phyloP scores from a whole-genome alignment of 2,797 vertebrate species.

The Tragelaphus eurycerus region DNA sequence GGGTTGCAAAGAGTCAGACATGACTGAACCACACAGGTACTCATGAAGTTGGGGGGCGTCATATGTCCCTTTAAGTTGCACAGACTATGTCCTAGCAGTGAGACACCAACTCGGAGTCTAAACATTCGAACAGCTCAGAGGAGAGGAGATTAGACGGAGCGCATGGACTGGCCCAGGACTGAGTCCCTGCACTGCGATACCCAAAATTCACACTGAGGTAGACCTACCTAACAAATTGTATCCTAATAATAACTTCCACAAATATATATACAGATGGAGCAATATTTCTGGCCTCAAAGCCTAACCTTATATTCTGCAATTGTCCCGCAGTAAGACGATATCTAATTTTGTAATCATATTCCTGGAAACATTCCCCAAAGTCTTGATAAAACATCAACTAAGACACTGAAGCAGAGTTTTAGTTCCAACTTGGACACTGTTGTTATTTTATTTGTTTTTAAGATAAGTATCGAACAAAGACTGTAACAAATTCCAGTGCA shows the following conservation, averaged over 20 bases:
- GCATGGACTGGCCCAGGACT: not conserved
- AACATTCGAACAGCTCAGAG: not conserved
- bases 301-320: not conserved
- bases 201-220: not conserved
- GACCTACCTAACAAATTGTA: not conserved
- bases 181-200: not conserved
- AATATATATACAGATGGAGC: not conserved
- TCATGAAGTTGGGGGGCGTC: not conserved
- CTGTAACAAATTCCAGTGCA: not conserved
- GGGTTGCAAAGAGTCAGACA: not conserved
- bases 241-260: not conserved
- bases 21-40: not conserved
- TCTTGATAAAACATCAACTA: not conserved
- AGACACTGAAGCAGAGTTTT: not conserved
- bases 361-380: not conserved
- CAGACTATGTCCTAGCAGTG: not conserved
- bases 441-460: not conserved
- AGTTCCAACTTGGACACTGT: not conserved
- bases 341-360: not conserved
- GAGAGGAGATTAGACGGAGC: not conserved
- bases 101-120: not conserved
- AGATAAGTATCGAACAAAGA: not conserved
- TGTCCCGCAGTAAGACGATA: not conserved
- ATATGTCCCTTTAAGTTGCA: not conserved
- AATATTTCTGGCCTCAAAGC: not conserved